Percentiles rank a stretch among this genome's conserved stretches.
These are phyloP conservation scores for Hyposoter didymator DNA, from an alignment of 2,888 invertebrate genomes.

Conservation along the genomic window DNA sequence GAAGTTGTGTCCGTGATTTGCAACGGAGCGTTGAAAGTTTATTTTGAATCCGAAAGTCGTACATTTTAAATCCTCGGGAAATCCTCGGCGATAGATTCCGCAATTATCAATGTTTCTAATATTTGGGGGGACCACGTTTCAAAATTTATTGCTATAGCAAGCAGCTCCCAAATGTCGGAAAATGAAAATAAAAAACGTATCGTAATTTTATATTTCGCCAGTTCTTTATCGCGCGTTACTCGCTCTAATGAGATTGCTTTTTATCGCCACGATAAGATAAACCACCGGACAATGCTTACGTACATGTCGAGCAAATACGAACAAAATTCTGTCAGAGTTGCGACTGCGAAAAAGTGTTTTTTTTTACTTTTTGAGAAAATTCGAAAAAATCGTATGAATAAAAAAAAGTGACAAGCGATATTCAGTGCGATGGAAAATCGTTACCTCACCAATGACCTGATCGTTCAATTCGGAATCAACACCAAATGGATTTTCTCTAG, in stretches of 20 bases:
- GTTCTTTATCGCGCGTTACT: constrained; percentile 12
- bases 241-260: constrained; percentile 46
- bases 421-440: not conserved
- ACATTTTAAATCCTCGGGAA: not conserved
- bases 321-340: not conserved
- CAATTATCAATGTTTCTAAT: not conserved
- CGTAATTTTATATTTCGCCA: constrained; percentile 12
- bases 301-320: not conserved
- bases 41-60: not conserved
- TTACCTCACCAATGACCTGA: not conserved
- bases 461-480: not conserved
- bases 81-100: not conserved
- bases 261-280: constrained; percentile 66
- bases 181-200: not conserved
- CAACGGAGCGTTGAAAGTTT: not conserved
- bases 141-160: not conserved
- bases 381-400: not conserved
- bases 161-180: constrained; percentile 6
- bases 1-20: not conserved
- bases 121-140: not conserved
- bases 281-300: constrained; percentile 35
- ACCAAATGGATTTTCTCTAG: too few species aligned
- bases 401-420: not conserved
- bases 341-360: not conserved
- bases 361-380: not conserved